Conservation (phyloP, 2,113 vertebrate species). For the Corydoras sp. region DNA sequence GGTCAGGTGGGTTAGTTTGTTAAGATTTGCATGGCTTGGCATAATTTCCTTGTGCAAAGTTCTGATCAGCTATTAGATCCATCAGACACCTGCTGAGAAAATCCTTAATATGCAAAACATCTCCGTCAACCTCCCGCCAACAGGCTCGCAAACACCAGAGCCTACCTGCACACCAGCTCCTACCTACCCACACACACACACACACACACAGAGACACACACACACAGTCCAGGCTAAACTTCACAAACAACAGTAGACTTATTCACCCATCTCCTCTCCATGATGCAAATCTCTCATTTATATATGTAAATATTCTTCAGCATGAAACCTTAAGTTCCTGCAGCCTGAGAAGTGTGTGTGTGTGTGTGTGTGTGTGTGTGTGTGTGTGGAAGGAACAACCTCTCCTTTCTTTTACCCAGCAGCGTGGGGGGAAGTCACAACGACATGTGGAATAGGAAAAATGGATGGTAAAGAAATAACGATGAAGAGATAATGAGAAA, state of each 20-base stretch:
- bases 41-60: conserved; percentile 68
- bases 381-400: conserved; percentile 31
- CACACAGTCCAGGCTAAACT: conserved; percentile 41
- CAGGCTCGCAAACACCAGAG: conserved; percentile 26
- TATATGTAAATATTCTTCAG: conserved; percentile 66
- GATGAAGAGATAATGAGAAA: conserved; percentile 12
- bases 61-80: conserved; percentile 69
- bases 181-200: neutral
- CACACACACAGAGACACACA: conserved; percentile 7
- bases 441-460: conserved; percentile 4
- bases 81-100: conserved; percentile 69
- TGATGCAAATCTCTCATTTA: conserved; percentile 71
- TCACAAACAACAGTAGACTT: conserved; percentile 68
- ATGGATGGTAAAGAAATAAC: conserved; percentile 1
- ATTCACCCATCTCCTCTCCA: conserved; percentile 62
- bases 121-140: conserved; percentile 29
- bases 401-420: conserved; percentile 21
- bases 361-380: conserved; percentile 36
- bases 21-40: conserved; percentile 71
- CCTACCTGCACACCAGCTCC: conserved; percentile 16
- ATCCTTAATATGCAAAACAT: conserved; percentile 69
- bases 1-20: conserved; percentile 66
- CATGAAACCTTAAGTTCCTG: conserved; percentile 61
- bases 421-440: neutral
- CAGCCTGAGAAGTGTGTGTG: conserved; percentile 43